Evolutionary conservation across 2,888 invertebrate genomes (phyloP).

Genomic region (Cerceris ruficornis): DNA sequence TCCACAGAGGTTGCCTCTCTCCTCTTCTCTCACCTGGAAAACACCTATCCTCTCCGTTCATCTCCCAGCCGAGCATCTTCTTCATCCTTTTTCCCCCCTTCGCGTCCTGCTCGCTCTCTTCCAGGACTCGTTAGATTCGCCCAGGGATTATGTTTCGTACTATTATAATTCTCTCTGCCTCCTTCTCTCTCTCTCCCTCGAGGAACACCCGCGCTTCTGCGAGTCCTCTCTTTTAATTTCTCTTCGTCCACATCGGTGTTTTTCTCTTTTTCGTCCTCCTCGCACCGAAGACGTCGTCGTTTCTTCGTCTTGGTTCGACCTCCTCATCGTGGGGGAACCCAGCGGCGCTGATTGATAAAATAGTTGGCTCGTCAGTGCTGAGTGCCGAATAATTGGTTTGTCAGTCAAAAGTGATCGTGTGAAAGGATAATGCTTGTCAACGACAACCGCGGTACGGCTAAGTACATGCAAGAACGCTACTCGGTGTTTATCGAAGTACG

Average conservation of each 20-base stretch:
- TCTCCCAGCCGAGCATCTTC: no score
- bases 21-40: conserved; percentile 21
- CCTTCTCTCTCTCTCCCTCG: conserved; percentile 11
- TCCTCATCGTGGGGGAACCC: conserved; percentile 30
- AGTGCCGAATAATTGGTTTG: conserved; percentile 63
- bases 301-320: neutral
- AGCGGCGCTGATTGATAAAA: conserved; percentile 64
- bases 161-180: conserved; percentile 69
- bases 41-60: no score
- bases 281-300: neutral
- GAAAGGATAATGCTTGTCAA: conserved; percentile 61
- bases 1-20: conserved; percentile 21
- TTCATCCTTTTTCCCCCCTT: conserved; percentile 32
- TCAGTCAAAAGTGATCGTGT: conserved; percentile 60
- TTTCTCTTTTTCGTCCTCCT: conserved; percentile 14
- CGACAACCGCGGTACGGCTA: conserved; percentile 6
- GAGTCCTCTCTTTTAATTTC: conserved; percentile 16
- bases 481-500: neutral
- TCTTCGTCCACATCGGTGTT: conserved; percentile 14
- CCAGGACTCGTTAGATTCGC: conserved; percentile 73
- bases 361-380: conserved; percentile 58
- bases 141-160: conserved; percentile 74
- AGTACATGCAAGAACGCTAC: neutral
- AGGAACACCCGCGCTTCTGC: conserved; percentile 57
- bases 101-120: conserved; percentile 37